Evolutionary conservation across 2,797 vertebrate genomes (phyloP), one percentile per base, ranked within the genome.

Genomic region (Diplodus sargus): DNA sequence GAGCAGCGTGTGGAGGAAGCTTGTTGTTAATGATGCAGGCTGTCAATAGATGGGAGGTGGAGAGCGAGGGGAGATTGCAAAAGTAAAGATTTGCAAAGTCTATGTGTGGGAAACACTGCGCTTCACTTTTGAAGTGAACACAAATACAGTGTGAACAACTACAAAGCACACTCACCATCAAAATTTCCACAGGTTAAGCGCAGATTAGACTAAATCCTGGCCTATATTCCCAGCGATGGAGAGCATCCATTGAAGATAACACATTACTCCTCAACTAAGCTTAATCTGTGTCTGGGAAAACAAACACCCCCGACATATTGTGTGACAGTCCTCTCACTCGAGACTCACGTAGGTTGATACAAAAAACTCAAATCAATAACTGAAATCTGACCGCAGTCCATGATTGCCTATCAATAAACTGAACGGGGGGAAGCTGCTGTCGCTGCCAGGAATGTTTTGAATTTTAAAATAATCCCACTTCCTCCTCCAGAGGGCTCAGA

Each of bases 141-240:
- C 47, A 69, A 65, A 70, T n/a, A 57, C 18, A 39, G 54, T 72
- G 17, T 47, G 28, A 64, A 65, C 42, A 75, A 66, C 76, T 76
- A 42, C 34, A 79, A 73, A 63, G 28, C 42, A 80, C 51, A 54
- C 51, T 51, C 71, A 68, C 34, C 54, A 57, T 76, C 3, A 34
- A n/a, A 7, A 79, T 79, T 79, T 79, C 73, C 66, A 68, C 85
- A 90, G 90, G 84, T 90, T 89, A 88, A 90, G 74, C 74, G 82
- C 78, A 89, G 86, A 89, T 90, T 89, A 87, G 82, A 87, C 84
- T 86, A 80, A 90, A 89, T 88, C 83, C 87, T 85, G 86, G 73
- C 86, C 87, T 86, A 85, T 90, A 85, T 91, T 87, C 60, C 43
- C 71, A 25, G 66, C 56, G 69, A 87, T 81, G 52, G 68, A 74